phyloP scores from a whole-genome alignment of 2,888 invertebrate genomes.

The Tenodera sinensis region DNA sequence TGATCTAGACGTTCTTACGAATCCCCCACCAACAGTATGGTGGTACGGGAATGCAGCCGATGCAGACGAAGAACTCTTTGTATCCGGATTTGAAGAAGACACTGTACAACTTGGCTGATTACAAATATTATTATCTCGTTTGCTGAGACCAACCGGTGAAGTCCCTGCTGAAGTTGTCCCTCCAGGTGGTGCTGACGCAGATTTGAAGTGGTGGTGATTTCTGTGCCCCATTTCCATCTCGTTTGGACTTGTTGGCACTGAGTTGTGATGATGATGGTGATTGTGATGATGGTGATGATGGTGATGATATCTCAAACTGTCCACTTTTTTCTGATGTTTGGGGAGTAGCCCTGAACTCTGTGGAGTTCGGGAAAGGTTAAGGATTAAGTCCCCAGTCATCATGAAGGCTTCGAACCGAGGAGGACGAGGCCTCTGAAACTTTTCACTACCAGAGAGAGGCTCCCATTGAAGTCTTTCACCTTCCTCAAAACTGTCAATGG shows the following conservation, averaged over 20 bases:
- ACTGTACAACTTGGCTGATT: conserved; percentile 14
- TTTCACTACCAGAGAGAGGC: conserved; percentile 46
- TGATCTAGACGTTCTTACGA: conserved; percentile 83
- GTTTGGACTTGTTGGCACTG: conserved; percentile 68
- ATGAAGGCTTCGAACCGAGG: conserved; percentile 88
- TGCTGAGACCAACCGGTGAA: conserved; percentile 53
- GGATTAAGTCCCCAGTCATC: conserved; percentile 96
- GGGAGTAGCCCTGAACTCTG: conserved; percentile 61
- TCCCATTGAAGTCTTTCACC: conserved; percentile 53
- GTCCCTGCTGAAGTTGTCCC: conserved; percentile 52
- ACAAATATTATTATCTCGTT: conserved; percentile 43
- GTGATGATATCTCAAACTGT: conserved; percentile 41
- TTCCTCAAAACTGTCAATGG: conserved; percentile 45
- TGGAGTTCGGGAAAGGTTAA: conserved; percentile 83
- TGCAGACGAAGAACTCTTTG: conserved; percentile 29
- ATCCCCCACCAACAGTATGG: conserved; percentile 52
- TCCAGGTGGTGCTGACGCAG: conserved; percentile 27
- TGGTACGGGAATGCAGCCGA: conserved; percentile 38
- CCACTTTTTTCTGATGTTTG: conserved; percentile 56
- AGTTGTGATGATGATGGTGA: conserved; percentile 47
- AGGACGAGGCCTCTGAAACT: conserved; percentile 45
- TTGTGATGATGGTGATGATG: conserved; percentile 47
- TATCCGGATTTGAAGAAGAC: conserved; percentile 17
- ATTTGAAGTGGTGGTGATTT: conserved; percentile 22
- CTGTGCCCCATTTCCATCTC: conserved; percentile 48